phyloP scores from a whole-genome alignment of 2,888 invertebrate genomes.

The Acanthacorydalis orientalis region DNA sequence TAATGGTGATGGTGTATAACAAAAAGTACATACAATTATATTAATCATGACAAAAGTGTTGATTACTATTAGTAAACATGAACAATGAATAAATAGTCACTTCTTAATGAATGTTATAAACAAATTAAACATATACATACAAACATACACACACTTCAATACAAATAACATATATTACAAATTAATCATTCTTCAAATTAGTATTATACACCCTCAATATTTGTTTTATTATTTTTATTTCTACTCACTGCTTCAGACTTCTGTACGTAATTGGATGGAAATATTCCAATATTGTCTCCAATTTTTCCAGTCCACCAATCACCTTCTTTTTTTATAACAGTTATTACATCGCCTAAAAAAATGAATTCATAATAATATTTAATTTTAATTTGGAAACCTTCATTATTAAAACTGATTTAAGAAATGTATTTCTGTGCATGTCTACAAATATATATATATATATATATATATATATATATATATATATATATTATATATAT shows the following conservation, averaged over 20 bases:
- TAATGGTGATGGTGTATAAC: too few species aligned
- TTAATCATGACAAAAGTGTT: too few species aligned
- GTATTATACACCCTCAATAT: background rate
- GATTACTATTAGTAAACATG: background rate
- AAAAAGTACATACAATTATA: too few species aligned
- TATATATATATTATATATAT: too few species aligned
- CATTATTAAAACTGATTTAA: background rate
- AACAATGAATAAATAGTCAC: background rate
- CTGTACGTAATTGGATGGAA: conserved; percentile 94
- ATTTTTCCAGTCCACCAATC: conserved; percentile 98
- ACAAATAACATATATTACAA: too few species aligned
- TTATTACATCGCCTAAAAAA: conserved; percentile 52
- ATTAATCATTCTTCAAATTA: background rate
- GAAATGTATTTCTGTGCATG: background rate
- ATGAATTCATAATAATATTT: too few species aligned
- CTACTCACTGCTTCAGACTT: conserved; percentile 32
- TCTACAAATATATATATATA: too few species aligned
- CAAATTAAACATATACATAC: background rate
- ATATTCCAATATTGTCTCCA: conserved; percentile 68
- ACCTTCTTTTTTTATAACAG: conserved; percentile 77
- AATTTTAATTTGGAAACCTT: too few species aligned
- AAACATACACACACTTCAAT: too few species aligned
- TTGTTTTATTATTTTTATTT: background rate
- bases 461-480: too few species aligned
- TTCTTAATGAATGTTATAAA: background rate